Base-by-base conservation (phyloP, 64 coral and sea anemone species). In the Stichodactyla mertensii region DNA sequence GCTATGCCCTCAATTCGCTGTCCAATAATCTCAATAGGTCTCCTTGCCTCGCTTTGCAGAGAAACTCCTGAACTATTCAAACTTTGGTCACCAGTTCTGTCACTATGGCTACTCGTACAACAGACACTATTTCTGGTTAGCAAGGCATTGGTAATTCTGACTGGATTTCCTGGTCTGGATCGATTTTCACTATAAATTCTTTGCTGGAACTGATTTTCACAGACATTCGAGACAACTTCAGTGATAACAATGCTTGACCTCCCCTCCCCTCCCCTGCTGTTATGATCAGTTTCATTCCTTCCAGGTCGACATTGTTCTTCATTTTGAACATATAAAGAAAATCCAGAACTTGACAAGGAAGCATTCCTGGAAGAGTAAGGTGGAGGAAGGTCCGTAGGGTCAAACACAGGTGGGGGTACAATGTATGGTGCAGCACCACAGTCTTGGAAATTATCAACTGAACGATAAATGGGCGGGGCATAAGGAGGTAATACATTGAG, bases 371-470 rank as follows among this genome's bases (percentile, higher is more conserved):
- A 97, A 14, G 88, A 93, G 88, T 97, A 97, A 6, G 94, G 94
- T 19, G 94, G 94, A 5, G 94, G 94, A 9, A 97, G 88, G 62
- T 97, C 94, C 0, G 94, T 93, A 22, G 94, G 94, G 86, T 97
- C 94, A 71, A 90, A 97, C 18, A 97, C 91, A 12, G 94, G 94
- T 18, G 94, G 94, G n/a, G 94, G 91, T 27, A 97, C 94, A 10
- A 97, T 87, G 57, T 87, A 93, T 1, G 94, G 86, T 22, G 88
- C 90, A 27, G 92, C 79, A 36, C 91, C 74, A 87, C 87, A 97
- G 57, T 93, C 94, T 81, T 90, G 94, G 71, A 97, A 87, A 58
- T 89, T 97, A 10, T 97, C 94, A 54, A 93, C 87, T 52, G 94
- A 97, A 64, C 92, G 84, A 88, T 97, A 97, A 20, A 92, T 90